Conservation (phyloP, 1,140 invertebrate species). For the Drosophila rhopaloa region DNA sequence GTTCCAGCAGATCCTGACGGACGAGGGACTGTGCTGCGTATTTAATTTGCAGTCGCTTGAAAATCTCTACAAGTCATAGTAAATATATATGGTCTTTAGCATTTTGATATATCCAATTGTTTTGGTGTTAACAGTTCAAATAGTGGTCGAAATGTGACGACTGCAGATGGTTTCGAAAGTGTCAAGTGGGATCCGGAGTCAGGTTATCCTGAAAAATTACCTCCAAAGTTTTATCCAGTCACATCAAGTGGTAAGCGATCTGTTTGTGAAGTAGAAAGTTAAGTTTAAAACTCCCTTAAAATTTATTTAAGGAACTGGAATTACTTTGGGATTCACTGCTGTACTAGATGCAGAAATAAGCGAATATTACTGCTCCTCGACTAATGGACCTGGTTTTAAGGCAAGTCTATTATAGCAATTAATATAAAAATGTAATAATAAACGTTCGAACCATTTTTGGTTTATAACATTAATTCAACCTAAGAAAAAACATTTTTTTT, state of each 20-base stretch:
- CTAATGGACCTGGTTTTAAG: conserved; percentile 91
- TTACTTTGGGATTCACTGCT: conserved; percentile 88
- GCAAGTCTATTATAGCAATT: conserved; percentile 50
- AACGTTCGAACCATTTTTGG: too few relatives aligned
- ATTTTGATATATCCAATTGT: neutral
- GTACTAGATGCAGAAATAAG: conserved; percentile 89
- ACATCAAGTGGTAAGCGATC: conserved; percentile 84
- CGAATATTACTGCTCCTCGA: conserved; percentile 92
- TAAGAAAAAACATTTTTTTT: too few relatives aligned
- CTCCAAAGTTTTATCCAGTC: conserved; percentile 87
- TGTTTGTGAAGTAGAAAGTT: neutral
- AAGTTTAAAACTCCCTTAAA: too few relatives aligned
- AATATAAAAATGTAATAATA: too few relatives aligned
- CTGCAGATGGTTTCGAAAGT: conserved; percentile 43
- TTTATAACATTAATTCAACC: too few relatives aligned
- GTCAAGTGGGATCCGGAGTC: conserved; percentile 90
- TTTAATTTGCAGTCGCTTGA: conserved; percentile 90
- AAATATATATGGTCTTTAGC: too few relatives aligned
- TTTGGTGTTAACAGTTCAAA: conserved; percentile 6
- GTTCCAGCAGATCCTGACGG: conserved; percentile 90
- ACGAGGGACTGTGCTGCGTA: conserved; percentile 92
- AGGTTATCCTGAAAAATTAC: conserved; percentile 87
- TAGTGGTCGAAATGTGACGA: conserved; percentile 33
- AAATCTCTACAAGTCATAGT: conserved; percentile 87
- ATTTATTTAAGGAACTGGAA: conserved; percentile 86